Evolutionary conservation across 2,113 vertebrate species (phyloP).

Genomic region (Brachionichthys hirsutus): DNA sequence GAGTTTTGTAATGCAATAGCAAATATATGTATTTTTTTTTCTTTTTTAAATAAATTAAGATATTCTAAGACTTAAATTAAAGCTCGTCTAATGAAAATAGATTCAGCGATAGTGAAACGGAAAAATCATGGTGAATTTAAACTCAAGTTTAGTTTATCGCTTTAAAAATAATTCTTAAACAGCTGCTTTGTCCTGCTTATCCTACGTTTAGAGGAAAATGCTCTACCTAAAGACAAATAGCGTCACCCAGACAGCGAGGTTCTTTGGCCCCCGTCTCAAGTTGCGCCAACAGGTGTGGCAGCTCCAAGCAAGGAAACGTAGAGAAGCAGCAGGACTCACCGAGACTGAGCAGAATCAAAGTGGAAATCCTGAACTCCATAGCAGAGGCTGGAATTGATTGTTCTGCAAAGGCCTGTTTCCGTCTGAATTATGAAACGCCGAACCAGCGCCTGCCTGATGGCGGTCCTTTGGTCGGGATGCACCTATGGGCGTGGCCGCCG

Average conservation of each 20-base stretch:
- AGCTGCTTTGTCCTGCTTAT: no score
- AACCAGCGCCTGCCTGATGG: neutral
- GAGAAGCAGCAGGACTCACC: constrained; percentile 58
- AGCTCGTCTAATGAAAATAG: no score
- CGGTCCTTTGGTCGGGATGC: neutral
- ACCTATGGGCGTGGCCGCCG: neutral
- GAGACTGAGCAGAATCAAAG: constrained; percentile 17
- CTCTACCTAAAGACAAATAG: neutral
- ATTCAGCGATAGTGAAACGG: no score
- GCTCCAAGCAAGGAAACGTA: neutral
- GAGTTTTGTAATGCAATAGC: neutral
- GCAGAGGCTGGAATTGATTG: no score
- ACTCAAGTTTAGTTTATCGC: no score
- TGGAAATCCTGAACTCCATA: constrained; percentile 23
- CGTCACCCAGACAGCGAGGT: neutral
- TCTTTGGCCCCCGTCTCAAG: neutral
- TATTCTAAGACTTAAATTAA: neutral
- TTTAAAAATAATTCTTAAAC: no score
- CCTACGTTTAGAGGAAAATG: neutral
- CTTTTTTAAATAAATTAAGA: neutral
- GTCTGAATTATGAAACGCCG: neutral
- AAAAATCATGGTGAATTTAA: no score
- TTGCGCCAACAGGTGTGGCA: constrained; percentile 58
- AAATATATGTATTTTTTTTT: neutral
- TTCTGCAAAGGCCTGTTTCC: rapidly evolving